A percentile compares a stretch with the other conserved stretches of the same genome.
phyloP scores from a whole-genome alignment of 2,888 invertebrate species.

The Temnothorax rugatulus region DNA sequence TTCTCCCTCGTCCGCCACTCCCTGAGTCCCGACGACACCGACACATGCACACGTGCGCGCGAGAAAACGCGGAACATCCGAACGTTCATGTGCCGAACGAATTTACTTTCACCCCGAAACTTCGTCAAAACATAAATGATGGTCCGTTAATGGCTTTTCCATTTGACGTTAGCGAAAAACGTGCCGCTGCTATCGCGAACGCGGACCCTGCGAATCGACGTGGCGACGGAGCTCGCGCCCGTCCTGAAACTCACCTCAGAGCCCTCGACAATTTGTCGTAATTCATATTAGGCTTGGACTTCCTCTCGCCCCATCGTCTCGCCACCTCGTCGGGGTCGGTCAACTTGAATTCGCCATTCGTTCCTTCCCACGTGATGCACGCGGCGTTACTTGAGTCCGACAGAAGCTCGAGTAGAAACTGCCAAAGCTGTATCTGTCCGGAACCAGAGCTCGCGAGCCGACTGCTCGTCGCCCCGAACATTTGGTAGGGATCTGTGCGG shows the following conservation, averaged over 20 bases:
- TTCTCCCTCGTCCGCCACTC: constrained; percentile 70
- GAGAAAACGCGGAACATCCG: constrained; percentile 2
- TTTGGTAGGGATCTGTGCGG: constrained; percentile 97
- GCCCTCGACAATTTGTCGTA: constrained; percentile 99
- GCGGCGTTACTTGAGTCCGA: constrained; percentile 98
- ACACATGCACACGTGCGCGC: constrained; percentile 26
- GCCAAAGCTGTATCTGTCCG: constrained; percentile 99
- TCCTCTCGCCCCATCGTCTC: constrained; percentile 99
- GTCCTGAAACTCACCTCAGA: constrained; percentile 90
- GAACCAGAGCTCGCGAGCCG: constrained; percentile 98
- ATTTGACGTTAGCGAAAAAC: constrained; percentile 60
- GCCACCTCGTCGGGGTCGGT: constrained; percentile 99
- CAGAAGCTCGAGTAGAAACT: constrained; percentile 98
- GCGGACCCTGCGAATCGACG: not conserved
- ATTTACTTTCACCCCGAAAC: constrained; percentile 73
- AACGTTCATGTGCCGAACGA: constrained; percentile 60
- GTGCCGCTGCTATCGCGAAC: not conserved
- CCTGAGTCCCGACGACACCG: constrained; percentile 40
- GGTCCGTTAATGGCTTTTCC: constrained; percentile 62
- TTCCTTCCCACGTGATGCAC: constrained; percentile 99
- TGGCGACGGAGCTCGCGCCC: not conserved
- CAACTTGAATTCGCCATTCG: constrained; percentile 99
- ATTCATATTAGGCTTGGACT: constrained; percentile 99
- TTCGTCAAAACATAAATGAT: constrained; percentile 59
- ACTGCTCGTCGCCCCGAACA: constrained; percentile 99